A percentile compares a stretch with the other conserved stretches of the same genome.
phyloP scores from a whole-genome alignment of 2,888 invertebrate species.

The Pterostichus madidus region DNA sequence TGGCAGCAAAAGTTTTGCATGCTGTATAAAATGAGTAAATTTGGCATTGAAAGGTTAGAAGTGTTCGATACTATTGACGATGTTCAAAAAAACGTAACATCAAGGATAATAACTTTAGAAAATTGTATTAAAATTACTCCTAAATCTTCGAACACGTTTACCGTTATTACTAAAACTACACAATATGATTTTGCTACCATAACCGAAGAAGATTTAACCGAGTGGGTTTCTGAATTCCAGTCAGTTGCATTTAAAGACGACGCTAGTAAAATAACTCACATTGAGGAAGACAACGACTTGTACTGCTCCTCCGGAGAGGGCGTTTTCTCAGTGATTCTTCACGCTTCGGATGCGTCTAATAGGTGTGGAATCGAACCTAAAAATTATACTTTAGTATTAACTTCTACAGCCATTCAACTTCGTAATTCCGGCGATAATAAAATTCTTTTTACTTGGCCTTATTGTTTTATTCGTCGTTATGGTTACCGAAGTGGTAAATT shows the following conservation, averaged over 20 bases:
- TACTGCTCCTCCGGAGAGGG: constrained; percentile 92
- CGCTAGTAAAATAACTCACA: constrained; percentile 78
- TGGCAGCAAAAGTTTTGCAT: constrained; percentile 90
- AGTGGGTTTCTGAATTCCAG: constrained; percentile 90
- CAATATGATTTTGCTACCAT: constrained; percentile 82
- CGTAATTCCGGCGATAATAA: constrained; percentile 83
- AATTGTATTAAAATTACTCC: constrained; percentile 92
- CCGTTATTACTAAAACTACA: constrained; percentile 87
- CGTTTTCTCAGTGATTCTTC: constrained; percentile 87
- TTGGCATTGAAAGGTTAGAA: constrained; percentile 91
- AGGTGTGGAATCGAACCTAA: constrained; percentile 87
- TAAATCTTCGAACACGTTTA: constrained; percentile 80
- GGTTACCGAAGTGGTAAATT: constrained; percentile 93
- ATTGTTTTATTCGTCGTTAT: constrained; percentile 89
- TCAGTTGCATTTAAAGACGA: constrained; percentile 89
- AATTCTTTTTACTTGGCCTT: constrained; percentile 89
- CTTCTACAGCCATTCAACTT: constrained; percentile 87
- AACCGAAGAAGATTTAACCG: constrained; percentile 84
- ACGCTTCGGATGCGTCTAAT: constrained; percentile 88
- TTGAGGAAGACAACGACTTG: constrained; percentile 93
- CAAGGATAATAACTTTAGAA: constrained; percentile 89
- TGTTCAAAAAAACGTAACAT: constrained; percentile 81
- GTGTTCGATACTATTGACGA: constrained; percentile 91
- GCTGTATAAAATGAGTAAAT: constrained; percentile 89
- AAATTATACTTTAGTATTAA: constrained; percentile 86